Evolutionary conservation across 2,113 vertebrate genomes (phyloP).

Genomic region (Zosterops lateralis): DNA sequence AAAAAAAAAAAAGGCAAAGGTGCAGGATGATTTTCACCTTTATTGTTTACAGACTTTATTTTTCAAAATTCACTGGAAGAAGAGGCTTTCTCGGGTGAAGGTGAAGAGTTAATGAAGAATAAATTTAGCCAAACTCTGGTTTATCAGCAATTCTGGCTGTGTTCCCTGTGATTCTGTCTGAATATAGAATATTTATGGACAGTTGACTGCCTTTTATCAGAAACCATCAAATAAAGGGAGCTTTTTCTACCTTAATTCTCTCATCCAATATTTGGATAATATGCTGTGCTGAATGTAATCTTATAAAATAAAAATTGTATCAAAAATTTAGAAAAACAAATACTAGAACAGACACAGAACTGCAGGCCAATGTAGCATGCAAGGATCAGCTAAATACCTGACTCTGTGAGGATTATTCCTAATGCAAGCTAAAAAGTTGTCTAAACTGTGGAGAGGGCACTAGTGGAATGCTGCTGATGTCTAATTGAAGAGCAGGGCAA

Average conservation of each 20-base stretch:
- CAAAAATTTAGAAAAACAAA: not conserved
- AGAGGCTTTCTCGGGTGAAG: not conserved
- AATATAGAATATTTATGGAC: not conserved
- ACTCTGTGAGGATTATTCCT: not conserved
- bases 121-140: not conserved
- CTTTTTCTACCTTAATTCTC: not conserved
- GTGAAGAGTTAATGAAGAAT: not conserved
- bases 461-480: not conserved
- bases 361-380: not conserved
- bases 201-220: not conserved
- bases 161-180: not conserved
- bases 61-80: not conserved
- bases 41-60: not conserved
- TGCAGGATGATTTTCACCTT: not conserved
- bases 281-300: not conserved
- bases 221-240: not conserved
- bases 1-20: not conserved
- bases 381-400: not conserved
- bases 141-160: not conserved
- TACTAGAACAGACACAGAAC: not conserved
- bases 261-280: not conserved
- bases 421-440: not conserved
- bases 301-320: not conserved
- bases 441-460: not conserved
- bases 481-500: not conserved